Base-by-base conservation (phyloP, 2,797 vertebrate species). In the Remorina albescens region DNA sequence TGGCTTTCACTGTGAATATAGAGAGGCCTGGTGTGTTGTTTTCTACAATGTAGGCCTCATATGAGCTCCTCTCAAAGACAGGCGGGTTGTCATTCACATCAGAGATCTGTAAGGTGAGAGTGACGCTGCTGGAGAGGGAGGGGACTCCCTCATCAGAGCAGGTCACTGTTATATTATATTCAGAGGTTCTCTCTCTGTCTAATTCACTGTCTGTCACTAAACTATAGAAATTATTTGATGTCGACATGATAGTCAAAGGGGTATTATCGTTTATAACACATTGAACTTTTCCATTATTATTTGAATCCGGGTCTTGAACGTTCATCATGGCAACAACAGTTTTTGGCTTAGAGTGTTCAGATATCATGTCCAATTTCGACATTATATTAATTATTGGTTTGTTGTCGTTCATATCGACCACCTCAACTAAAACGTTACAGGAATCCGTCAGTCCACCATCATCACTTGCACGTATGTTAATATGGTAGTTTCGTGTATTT, bases 271-370 rank as follows among this genome's bases (percentile, higher is more conserved):
- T 74, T 2, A 87, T 59, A n/a, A 28, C 49, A 75, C 93, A 95
- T 0, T 61, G 61, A 18, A 95, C 90, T 23, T 88, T 67, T 0
- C 94, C 93, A 36, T 95, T 96, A 37, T 93, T 87, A 5, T 86
- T 91, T 19, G 80, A 93, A 68, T 95, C 94, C n/a, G 72, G 65
- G 47, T 95, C 94, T 16, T 92, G 81, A 5, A 93, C 72, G 0
- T 93, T 95, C 3, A 95, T 88, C 39, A 95, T 91, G 0, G 93
- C 91, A 4, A 95, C 86, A 39, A 94, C 84, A 0, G 94, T 95
- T 36, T 83, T 88, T 0, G 75, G 71, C 46, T 53, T 70, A 8
- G 87, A 76, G 26, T 94, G 71, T 78, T 95, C 94, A 13, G 88
- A 80, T 56, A 94, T 64, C 0, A 86, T 61, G 37, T 71, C 81